Evolutionary conservation across 2,888 invertebrate genomes (phyloP).

Genomic region (Galeruca laticollis): DNA sequence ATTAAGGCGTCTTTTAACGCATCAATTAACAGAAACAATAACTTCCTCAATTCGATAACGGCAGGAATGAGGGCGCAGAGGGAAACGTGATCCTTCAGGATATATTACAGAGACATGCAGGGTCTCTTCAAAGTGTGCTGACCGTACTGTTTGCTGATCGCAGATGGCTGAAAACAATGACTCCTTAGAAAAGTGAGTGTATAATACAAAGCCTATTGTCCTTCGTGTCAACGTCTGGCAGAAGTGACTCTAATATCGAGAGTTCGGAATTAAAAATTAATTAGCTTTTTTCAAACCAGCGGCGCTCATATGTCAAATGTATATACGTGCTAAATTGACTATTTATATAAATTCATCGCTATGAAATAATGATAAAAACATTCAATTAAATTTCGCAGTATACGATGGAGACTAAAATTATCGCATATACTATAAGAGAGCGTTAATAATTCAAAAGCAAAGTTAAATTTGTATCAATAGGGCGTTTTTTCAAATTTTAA

Average conservation of each 20-base stretch:
- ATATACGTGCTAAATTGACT: neutral
- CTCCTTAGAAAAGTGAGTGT: conserved; percentile 47
- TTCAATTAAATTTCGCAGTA: too few species aligned
- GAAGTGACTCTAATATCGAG: conserved; percentile 35
- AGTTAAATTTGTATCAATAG: too few species aligned
- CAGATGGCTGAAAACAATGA: conserved; percentile 51
- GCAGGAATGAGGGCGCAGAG: conserved; percentile 37
- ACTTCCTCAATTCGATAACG: conserved; percentile 43
- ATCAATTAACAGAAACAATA: conserved; percentile 47
- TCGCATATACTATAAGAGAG: too few species aligned
- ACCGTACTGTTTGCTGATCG: conserved; percentile 44
- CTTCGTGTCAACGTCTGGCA: conserved; percentile 26
- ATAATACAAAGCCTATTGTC: conserved; percentile 49
- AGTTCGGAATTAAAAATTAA: conserved; percentile 40
- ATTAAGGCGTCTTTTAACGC: conserved; percentile 29
- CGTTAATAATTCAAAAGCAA: too few species aligned
- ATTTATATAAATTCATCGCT: too few species aligned
- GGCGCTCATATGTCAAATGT: conserved; percentile 1
- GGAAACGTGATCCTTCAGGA: conserved; percentile 40
- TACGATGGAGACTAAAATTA: too few species aligned
- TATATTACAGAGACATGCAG: conserved; percentile 42
- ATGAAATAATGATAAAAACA: too few species aligned
- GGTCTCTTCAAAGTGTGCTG: conserved; percentile 51
- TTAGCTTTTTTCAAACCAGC: conserved; percentile 34
- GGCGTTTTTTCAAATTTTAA: too few species aligned